These are phyloP conservation scores for Trichogramma evanescens DNA, from an alignment of 2,888 invertebrate genomes.

Conservation along the genomic window DNA sequence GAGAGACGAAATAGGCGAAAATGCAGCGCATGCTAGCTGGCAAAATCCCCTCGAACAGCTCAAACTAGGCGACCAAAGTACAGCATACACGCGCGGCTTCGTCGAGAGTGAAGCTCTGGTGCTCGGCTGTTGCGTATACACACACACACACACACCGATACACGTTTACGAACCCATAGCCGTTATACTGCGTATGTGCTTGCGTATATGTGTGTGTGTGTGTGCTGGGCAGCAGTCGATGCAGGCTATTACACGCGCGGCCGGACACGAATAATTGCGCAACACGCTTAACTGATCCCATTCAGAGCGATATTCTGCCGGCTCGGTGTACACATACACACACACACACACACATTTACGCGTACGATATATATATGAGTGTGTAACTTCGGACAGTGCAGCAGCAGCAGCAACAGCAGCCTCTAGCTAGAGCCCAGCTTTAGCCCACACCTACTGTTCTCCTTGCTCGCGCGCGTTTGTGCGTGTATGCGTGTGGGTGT, in stretches of 20 bases:
- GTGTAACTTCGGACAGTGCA: no score
- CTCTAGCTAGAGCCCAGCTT: no score
- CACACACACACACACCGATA: no score
- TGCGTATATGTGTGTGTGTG: slow-evolving; percentile 21
- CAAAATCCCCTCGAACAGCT: slow-evolving; percentile 10
- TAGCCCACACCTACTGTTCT: no score
- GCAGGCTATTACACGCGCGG: slow-evolving; percentile 61
- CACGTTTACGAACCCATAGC: no score
- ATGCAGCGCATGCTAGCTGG: background rate
- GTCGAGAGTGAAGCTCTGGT: background rate
- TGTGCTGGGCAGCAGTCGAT: slow-evolving; percentile 42
- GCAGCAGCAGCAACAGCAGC: no score
- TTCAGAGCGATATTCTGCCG: slow-evolving; percentile 42
- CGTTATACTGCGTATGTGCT: background rate
- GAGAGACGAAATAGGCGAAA: background rate
- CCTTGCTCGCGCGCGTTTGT: no score
- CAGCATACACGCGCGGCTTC: background rate
- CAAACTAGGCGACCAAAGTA: background rate
- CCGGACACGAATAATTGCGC: slow-evolving; percentile 58
- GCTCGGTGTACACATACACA: slow-evolving; percentile 21
- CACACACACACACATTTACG: slow-evolving; percentile 1
- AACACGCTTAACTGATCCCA: slow-evolving; percentile 61
- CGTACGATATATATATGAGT: background rate
- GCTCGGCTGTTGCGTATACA: background rate
- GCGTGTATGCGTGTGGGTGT: no score